Percentiles rank a stretch among this genome's conserved stretches.
Conservation (phyloP, 2,888 invertebrate genomes). For the Hedya salicella region DNA sequence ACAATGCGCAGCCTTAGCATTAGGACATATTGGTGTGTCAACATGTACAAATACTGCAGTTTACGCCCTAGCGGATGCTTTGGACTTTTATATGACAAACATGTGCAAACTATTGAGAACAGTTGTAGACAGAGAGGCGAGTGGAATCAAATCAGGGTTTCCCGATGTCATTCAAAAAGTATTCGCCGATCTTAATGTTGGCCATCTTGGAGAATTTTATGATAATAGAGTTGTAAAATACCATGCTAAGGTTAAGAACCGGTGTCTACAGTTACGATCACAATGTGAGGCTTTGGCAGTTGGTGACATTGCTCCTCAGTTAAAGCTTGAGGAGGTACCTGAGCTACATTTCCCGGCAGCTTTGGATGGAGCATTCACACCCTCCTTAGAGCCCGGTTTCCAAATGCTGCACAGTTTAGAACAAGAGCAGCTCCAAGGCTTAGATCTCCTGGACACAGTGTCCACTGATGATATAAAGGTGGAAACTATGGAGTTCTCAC, state of each 20-base stretch:
- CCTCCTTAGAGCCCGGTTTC: conserved; percentile 87
- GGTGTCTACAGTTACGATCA: conserved; percentile 63
- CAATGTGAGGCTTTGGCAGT: conserved; percentile 70
- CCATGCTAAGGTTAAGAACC: conserved; percentile 68
- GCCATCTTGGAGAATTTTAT: conserved; percentile 76
- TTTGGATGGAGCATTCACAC: conserved; percentile 80
- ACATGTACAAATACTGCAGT: conserved; percentile 74
- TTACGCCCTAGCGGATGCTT: conserved; percentile 69
- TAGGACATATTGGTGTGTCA: conserved; percentile 74
- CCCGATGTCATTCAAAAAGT: conserved; percentile 80
- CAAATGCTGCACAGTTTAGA: conserved; percentile 88
- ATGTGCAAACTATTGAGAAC: conserved; percentile 76
- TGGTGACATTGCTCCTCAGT: conserved; percentile 69
- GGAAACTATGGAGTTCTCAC: conserved; percentile 75
- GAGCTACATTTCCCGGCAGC: conserved; percentile 83
- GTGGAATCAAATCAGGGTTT: conserved; percentile 72
- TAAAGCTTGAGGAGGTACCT: conserved; percentile 81
- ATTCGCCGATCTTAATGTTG: conserved; percentile 75
- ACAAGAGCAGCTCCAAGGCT: conserved; percentile 82
- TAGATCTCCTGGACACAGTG: conserved; percentile 75
- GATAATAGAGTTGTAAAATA: conserved; percentile 72
- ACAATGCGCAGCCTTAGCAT: conserved; percentile 77
- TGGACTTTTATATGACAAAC: conserved; percentile 74
- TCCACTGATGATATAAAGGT: conserved; percentile 74
- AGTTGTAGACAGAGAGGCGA: conserved; percentile 74